phyloP scores from a whole-genome alignment of 1,140 invertebrate genomes.

The Delia radicum region DNA sequence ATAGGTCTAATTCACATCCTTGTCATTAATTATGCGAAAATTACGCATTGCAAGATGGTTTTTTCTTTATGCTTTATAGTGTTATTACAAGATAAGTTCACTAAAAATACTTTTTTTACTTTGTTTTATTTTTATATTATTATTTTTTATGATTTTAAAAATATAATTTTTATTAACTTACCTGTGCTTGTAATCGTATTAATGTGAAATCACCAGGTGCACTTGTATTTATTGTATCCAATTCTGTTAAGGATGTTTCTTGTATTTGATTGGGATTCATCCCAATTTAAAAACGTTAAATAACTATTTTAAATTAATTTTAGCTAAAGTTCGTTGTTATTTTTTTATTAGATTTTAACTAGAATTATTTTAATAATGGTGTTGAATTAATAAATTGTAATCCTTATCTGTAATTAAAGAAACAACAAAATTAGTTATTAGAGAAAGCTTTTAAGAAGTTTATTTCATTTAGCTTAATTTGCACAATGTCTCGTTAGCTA shows the following conservation, averaged over 20 bases:
- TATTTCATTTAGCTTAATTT: no score
- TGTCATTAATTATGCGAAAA: no score
- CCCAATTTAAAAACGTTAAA: conserved; percentile 18
- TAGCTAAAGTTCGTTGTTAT: conserved; percentile 5
- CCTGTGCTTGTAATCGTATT: conserved; percentile 12
- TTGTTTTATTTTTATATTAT: not conserved
- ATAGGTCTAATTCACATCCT: no score
- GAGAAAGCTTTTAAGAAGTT: no score
- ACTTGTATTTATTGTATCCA: conserved; percentile 13
- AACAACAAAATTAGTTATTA: no score
- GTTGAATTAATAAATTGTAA: no score
- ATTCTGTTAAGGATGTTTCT: conserved; percentile 10
- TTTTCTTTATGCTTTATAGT: no score
- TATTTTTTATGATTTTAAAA: not conserved
- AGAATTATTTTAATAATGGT: not conserved
- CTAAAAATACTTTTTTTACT: no score
- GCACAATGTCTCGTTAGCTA: no score
- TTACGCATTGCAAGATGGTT: no score
- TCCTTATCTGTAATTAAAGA: no score
- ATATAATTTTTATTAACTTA: not conserved
- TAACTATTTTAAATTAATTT: not conserved
- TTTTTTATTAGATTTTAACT: not conserved
- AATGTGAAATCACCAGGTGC: conserved; percentile 9
- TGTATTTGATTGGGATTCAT: conserved; percentile 22
- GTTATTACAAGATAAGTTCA: no score